phyloP scores from a whole-genome alignment of 2,113 vertebrate genomes.

The Nycticryphes semicollaris region DNA sequence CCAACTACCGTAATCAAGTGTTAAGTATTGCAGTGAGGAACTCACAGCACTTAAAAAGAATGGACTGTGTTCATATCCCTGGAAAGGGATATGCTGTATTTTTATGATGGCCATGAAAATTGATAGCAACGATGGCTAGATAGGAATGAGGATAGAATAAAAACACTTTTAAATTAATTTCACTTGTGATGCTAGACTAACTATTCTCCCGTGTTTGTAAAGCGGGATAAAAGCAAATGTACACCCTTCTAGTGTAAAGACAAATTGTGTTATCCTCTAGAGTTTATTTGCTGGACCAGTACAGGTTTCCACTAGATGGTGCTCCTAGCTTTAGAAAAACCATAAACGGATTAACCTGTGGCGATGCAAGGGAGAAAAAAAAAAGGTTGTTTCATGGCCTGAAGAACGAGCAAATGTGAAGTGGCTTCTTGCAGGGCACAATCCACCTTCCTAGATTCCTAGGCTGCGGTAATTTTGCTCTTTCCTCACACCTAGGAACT shows the following conservation, averaged over 20 bases:
- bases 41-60: neutral
- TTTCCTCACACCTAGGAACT: neutral
- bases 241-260: neutral
- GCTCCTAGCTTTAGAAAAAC: conserved; percentile 13
- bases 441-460: neutral
- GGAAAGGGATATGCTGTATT: neutral
- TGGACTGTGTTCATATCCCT: neutral
- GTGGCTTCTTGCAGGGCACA: neutral
- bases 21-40: neutral
- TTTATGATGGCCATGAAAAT: neutral
- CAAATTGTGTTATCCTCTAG: neutral
- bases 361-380: neutral
- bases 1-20: neutral
- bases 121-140: neutral
- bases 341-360: neutral
- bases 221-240: neutral
- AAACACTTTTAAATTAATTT: neutral
- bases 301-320: conserved; percentile 28
- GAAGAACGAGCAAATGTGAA: neutral
- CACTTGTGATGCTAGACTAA: neutral
- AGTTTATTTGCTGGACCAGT: neutral
- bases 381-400: neutral
- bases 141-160: neutral
- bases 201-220: neutral
- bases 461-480: neutral